A percentile compares a stretch with the other conserved stretches of the same genome.
Evolutionary conservation across 2,888 invertebrate species (phyloP).

Genomic region (Kryphioiulus occultus): DNA sequence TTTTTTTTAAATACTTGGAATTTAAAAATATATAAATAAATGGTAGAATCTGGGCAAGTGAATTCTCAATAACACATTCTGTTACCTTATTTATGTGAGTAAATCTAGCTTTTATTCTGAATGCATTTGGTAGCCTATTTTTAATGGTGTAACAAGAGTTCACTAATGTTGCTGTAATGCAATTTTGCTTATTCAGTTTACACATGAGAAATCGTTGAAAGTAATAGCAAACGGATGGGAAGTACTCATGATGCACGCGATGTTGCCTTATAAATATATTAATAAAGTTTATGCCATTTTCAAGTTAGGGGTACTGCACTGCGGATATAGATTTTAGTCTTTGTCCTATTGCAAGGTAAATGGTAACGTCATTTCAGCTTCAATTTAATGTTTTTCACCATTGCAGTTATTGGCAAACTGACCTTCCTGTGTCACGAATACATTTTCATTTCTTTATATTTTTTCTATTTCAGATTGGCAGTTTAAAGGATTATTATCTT

Average conservation of each 20-base stretch:
- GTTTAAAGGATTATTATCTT: slow-evolving; percentile 83
- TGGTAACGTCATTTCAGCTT: neutral
- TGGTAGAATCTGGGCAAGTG: too few relatives aligned
- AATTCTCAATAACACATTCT: too few relatives aligned
- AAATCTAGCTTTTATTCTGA: too few relatives aligned
- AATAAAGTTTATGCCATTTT: neutral
- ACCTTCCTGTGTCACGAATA: neutral
- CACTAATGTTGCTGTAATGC: neutral
- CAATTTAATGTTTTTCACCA: neutral
- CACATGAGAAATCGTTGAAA: neutral
- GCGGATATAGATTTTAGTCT: slow-evolving; percentile 4
- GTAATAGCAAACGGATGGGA: neutral
- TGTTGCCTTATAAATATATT: neutral
- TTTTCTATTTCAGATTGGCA: slow-evolving; percentile 82
- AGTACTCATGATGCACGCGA: neutral
- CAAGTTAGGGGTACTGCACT: neutral
- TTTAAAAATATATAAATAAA: too few relatives aligned
- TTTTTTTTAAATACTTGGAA: too few relatives aligned
- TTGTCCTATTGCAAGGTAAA: neutral
- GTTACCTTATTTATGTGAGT: too few relatives aligned
- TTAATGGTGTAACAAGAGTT: too few relatives aligned
- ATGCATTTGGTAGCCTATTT: too few relatives aligned
- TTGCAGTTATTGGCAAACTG: neutral
- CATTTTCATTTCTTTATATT: slow-evolving; percentile 49
- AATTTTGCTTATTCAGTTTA: neutral